Evolutionary conservation across 2,113 vertebrate genomes (phyloP).

Genomic region (Scalopus aquaticus): DNA sequence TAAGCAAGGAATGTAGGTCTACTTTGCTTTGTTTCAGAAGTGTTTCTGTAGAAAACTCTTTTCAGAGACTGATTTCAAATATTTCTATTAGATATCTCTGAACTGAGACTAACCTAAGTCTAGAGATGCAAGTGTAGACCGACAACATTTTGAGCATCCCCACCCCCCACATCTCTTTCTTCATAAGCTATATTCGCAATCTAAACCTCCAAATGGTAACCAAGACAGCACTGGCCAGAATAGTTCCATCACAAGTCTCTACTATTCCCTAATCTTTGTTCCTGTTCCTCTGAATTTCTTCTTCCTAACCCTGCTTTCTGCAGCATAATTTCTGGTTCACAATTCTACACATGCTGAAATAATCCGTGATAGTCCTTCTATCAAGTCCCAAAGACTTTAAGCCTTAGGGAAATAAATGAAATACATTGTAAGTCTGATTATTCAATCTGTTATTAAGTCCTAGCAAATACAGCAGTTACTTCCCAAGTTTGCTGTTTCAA

Average conservation of each 20-base stretch:
- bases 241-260: background rate
- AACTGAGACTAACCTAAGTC: background rate
- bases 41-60: background rate
- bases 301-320: conserved; percentile 26
- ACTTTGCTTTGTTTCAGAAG: background rate
- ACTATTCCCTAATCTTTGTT: background rate
- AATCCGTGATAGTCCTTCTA: conserved; percentile 30
- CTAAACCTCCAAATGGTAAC: background rate
- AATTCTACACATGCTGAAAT: background rate
- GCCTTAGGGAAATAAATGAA: conserved; percentile 7
- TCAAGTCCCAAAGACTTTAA: background rate
- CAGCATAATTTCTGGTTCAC: conserved; percentile 5
- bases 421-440: conserved; percentile 24
- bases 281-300: conserved; percentile 17
- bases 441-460: conserved; percentile 11
- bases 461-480: conserved; percentile 21
- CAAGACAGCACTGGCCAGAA: background rate
- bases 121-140: background rate
- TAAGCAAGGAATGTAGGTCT: background rate
- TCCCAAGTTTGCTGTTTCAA: conserved; percentile 70
- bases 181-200: background rate
- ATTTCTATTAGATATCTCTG: background rate
- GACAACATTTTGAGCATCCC: background rate
- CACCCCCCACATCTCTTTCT: background rate
- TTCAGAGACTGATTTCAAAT: background rate